Evolutionary conservation across 2,797 vertebrate genomes (phyloP).

Genomic region (Nannoperca obscura): DNA sequence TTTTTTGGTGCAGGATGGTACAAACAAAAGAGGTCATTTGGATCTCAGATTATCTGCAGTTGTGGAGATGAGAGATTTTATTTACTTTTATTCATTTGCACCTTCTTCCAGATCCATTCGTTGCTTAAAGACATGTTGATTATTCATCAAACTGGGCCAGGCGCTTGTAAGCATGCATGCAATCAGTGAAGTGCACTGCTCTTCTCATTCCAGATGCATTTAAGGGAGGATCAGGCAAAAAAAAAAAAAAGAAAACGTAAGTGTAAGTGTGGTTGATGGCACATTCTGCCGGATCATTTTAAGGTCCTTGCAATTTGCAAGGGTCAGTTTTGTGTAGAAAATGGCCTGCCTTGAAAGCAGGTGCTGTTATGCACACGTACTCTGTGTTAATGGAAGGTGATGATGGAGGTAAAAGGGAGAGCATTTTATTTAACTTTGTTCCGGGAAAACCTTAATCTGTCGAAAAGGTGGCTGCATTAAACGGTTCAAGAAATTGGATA

Average conservation of each 20-base stretch:
- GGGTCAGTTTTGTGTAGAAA: conserved; percentile 24
- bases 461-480: background rate
- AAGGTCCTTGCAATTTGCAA: conserved; percentile 27
- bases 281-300: conserved; percentile 15
- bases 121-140: conserved; percentile 4
- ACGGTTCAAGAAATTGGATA: background rate
- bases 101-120: conserved; percentile 18
- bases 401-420: background rate
- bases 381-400: conserved; percentile 3
- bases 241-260: background rate
- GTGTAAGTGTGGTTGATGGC: conserved; percentile 7
- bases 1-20: background rate
- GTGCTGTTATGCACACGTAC: background rate
- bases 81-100: conserved; percentile 1
- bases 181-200: background rate
- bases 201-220: conserved; percentile 22
- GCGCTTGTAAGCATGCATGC: background rate
- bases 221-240: conserved; percentile 6
- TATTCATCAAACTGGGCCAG: conserved; percentile 9
- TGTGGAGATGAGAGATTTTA: background rate
- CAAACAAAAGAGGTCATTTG: background rate
- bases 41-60: conserved; percentile 2
- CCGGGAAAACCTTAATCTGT: background rate
- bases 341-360: conserved; percentile 5
- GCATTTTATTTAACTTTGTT: conserved; percentile 6